Evolutionary conservation across 2,888 invertebrate genomes (phyloP).

Genomic region (Ophioninae sp.): DNA sequence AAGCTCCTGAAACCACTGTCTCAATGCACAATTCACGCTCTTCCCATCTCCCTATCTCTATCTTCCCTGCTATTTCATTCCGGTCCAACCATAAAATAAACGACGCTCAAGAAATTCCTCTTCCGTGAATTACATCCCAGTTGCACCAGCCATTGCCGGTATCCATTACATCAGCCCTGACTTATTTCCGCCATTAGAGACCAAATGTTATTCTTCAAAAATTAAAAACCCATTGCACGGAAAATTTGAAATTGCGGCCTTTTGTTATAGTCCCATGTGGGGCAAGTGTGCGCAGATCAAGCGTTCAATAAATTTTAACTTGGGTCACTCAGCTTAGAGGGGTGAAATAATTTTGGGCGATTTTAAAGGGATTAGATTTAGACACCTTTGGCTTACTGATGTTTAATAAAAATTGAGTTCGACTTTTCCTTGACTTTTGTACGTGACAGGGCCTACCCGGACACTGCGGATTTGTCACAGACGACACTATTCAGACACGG

Average conservation of each 20-base stretch:
- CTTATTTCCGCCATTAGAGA: constrained; percentile 11
- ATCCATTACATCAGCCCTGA: background rate
- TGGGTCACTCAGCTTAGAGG: no score
- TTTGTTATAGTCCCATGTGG: background rate
- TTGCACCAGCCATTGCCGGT: constrained; percentile 17
- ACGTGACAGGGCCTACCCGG: no score
- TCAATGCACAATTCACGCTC: constrained; percentile 27
- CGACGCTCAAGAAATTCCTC: constrained; percentile 28
- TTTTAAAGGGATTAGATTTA: no score
- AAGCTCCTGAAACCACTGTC: constrained; percentile 41
- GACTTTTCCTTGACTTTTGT: no score
- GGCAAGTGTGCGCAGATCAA: no score
- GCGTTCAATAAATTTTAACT: no score
- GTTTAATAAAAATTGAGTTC: no score
- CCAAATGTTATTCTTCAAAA: constrained; percentile 11
- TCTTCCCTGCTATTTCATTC: background rate
- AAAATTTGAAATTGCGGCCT: background rate
- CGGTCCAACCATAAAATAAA: constrained; percentile 36
- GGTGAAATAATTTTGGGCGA: no score
- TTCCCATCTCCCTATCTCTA: constrained; percentile 8
- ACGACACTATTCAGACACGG: no score
- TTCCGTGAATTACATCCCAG: constrained; percentile 16
- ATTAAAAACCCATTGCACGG: constrained; percentile 9
- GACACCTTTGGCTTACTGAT: no score
- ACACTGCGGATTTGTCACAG: no score